Conservation (phyloP, 2,888 invertebrate genomes). For the Drosophila setosimentum region DNA sequence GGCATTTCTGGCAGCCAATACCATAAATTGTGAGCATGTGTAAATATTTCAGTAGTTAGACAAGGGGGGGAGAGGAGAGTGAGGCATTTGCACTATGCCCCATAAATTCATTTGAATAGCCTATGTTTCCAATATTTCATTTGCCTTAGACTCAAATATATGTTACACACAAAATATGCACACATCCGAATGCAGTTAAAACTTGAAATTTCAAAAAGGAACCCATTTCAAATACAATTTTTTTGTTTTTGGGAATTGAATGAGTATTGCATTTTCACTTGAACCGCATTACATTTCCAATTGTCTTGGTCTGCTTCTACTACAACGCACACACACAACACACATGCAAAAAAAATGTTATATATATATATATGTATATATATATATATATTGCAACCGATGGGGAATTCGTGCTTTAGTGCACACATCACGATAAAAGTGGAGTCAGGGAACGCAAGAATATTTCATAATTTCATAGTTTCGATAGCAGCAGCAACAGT, state of each 20-base stretch:
- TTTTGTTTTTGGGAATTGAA: neutral
- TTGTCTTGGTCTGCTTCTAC: neutral
- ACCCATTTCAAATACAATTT: neutral
- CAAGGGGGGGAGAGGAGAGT: neutral
- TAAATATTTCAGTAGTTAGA: constrained; percentile 42
- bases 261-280: neutral
- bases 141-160: neutral
- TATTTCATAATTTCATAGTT: constrained; percentile 65
- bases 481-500: constrained; percentile 13
- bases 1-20: constrained; percentile 43
- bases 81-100: constrained; percentile 30
- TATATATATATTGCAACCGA: constrained; percentile 8
- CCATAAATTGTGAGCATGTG: constrained; percentile 58
- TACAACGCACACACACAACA: neutral
- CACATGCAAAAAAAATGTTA: too few species aligned
- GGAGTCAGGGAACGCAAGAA: constrained; percentile 32
- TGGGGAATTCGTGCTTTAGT: constrained; percentile 67
- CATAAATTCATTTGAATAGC: constrained; percentile 41
- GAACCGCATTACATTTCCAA: neutral
- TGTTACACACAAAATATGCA: neutral
- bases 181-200: constrained; percentile 7
- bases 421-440: constrained; percentile 68
- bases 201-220: constrained; percentile 9
- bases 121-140: neutral
- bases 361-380: neutral